Evolutionary conservation across 2,113 vertebrate species (phyloP).

Genomic region (Octodon degus): DNA sequence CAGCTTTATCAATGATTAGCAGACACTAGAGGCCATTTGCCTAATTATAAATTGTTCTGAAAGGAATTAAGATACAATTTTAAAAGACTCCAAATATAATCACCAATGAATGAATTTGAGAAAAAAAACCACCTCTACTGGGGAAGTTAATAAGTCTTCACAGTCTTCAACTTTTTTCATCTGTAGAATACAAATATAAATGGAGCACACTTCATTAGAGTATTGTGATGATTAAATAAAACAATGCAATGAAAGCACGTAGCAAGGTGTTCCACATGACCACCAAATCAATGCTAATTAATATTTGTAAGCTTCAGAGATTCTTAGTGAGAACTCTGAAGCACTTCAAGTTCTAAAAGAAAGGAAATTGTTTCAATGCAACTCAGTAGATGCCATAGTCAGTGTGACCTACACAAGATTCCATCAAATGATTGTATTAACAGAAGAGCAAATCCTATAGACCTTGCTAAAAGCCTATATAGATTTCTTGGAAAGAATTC

Average conservation of each 20-base stretch:
- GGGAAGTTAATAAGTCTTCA: background rate
- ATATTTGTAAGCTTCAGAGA: background rate
- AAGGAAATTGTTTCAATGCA: background rate
- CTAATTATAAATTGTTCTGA: background rate
- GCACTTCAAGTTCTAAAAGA: slow-evolving; percentile 46
- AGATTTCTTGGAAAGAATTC: background rate
- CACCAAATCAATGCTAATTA: background rate
- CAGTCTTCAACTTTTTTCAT: background rate
- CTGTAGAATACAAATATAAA: slow-evolving; percentile 27
- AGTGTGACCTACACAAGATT: background rate
- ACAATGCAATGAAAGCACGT: background rate
- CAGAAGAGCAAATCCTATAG: background rate
- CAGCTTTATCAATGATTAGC: background rate
- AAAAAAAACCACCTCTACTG: background rate
- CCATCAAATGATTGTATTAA: background rate
- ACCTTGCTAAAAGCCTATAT: background rate
- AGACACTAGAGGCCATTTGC: background rate
- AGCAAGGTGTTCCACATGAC: background rate
- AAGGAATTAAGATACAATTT: background rate
- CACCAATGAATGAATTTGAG: slow-evolving; percentile 2
- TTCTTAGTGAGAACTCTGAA: background rate
- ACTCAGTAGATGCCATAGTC: background rate
- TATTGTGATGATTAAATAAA: slow-evolving; percentile 46
- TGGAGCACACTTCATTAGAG: background rate
- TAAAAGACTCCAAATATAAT: background rate